Percentiles rank a stretch among this genome's conserved stretches.
phyloP scores from a whole-genome alignment of 2,113 vertebrate genomes.

The Leucopsar rothschildi region DNA sequence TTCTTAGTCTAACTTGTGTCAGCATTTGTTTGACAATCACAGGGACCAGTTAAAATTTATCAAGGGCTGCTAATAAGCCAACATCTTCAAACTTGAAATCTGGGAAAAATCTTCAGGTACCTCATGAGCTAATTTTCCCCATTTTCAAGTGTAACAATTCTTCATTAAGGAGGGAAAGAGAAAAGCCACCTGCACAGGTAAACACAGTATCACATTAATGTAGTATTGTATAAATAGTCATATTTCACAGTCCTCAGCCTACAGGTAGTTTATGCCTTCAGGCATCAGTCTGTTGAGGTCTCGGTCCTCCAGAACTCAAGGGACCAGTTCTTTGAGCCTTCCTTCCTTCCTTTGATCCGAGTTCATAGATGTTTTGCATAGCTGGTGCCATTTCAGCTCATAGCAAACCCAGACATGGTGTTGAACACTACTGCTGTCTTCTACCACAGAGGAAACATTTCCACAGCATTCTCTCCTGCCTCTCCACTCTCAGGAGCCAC shows the following conservation, averaged over 20 bases:
- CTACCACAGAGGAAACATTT: not conserved
- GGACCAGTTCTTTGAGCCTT: fast-evolving
- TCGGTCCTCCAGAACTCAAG: not conserved
- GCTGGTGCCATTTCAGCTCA: not conserved
- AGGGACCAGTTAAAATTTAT: not conserved
- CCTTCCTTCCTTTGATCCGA: not conserved
- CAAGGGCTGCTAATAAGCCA: not conserved
- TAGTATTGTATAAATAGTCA: not conserved
- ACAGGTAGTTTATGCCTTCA: not conserved
- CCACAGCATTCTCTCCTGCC: not conserved
- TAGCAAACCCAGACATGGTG: fast-evolving
- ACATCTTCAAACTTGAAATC: not conserved
- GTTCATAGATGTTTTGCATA: not conserved
- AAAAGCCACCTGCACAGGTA: not conserved
- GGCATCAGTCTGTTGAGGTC: not conserved
- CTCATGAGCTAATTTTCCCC: not conserved
- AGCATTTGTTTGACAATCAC: not conserved
- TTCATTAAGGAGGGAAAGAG: not conserved
- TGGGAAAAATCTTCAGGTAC: not conserved
- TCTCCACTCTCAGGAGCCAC: not conserved
- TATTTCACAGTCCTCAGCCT: not conserved
- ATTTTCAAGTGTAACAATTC: not conserved
- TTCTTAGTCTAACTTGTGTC: not conserved
- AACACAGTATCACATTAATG: not conserved
- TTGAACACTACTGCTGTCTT: not conserved